A percentile compares a stretch with the other conserved stretches of the same genome.
Conservation (phyloP, 2,888 invertebrate genomes). For the Atherix ibis region DNA sequence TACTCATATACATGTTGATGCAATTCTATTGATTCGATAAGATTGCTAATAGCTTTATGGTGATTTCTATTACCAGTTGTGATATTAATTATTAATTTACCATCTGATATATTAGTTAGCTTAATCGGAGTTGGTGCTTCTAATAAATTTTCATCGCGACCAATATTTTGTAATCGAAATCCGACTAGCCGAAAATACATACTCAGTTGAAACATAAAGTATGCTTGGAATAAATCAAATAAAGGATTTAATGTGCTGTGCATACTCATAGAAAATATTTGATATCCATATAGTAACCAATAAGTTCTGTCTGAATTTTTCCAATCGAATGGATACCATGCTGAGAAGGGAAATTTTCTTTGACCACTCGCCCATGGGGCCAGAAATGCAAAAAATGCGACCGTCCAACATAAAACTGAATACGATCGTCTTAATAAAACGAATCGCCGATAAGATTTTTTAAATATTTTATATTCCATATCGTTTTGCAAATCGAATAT, state of each 20-base stretch:
- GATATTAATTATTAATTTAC: too few species aligned
- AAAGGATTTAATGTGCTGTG: not conserved
- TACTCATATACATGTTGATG: not conserved
- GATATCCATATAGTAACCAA: not conserved
- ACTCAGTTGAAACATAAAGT: not conserved
- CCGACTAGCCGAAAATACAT: not conserved
- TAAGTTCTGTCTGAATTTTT: not conserved
- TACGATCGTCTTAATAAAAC: not conserved
- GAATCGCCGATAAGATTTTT: not conserved
- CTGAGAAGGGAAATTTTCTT: not conserved
- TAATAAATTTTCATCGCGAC: not conserved
- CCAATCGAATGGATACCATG: not conserved
- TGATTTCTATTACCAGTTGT: too few species aligned
- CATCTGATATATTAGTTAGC: too few species aligned
- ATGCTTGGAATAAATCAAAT: not conserved
- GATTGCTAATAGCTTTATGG: not conserved
- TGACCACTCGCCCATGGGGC: not conserved
- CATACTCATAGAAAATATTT: not conserved
- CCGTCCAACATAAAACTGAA: not conserved
- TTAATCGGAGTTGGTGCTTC: not conserved
- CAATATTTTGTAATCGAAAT: not conserved
- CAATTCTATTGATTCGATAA: not conserved
- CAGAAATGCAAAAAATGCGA: not conserved
- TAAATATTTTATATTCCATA: not conserved
- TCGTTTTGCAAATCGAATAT: not conserved